Percentiles rank a stretch among this genome's conserved stretches.
phyloP scores from a whole-genome alignment of 2,113 vertebrate species.

The Riparia riparia region DNA sequence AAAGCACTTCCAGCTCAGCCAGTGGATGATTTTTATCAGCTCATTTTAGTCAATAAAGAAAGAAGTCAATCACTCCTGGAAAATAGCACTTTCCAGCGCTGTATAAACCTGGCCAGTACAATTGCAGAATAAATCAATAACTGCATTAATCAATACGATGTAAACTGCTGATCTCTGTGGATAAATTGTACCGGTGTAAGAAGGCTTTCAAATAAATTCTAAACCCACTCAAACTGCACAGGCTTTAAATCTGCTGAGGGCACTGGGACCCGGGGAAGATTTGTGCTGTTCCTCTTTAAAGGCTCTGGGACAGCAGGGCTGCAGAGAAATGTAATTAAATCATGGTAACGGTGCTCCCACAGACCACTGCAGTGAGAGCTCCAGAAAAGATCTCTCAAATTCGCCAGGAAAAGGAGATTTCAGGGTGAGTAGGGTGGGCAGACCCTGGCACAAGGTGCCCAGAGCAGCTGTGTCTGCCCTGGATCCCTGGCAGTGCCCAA shows the following conservation, averaged over 20 bases:
- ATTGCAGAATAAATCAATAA: constrained; percentile 56
- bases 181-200: constrained; percentile 59
- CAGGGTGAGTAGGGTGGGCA: accelerated
- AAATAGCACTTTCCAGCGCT: constrained; percentile 24
- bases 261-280: neutral
- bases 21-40: constrained; percentile 63
- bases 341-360: neutral
- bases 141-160: constrained; percentile 66
- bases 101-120: constrained; percentile 29
- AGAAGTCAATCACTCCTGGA: constrained; percentile 70
- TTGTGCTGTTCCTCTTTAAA: constrained; percentile 22
- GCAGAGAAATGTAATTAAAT: constrained; percentile 19
- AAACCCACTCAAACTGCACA: constrained; percentile 35
- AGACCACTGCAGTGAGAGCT: neutral
- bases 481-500: neutral
- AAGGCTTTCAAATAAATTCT: constrained; percentile 61
- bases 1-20: neutral
- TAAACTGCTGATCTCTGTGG: constrained; percentile 72
- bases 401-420: neutral
- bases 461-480: neutral
- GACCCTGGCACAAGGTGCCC: neutral
- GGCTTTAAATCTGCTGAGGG: constrained; percentile 44
- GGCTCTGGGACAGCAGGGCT: neutral
- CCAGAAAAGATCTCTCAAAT: neutral
- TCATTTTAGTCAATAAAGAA: constrained; percentile 75